Percentiles rank a stretch among this genome's conserved stretches.
Evolutionary conservation across 2,113 vertebrate species (phyloP).

Genomic region (Oenanthe melanoleuca): DNA sequence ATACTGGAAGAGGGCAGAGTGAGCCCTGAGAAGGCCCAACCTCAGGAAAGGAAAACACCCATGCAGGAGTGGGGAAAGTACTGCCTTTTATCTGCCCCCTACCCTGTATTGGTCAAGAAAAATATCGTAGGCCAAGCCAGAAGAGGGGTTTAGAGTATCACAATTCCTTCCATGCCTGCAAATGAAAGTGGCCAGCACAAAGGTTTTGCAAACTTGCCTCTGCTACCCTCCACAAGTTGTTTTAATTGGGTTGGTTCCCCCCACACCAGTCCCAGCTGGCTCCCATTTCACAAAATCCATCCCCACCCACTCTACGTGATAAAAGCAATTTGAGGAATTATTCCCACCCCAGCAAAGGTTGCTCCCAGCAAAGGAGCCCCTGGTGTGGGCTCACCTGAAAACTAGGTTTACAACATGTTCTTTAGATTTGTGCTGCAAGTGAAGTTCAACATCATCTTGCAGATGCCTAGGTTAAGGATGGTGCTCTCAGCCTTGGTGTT

Average conservation of each 20-base stretch:
- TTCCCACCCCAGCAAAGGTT: background rate
- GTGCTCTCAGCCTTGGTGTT: background rate
- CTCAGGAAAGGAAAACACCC: background rate
- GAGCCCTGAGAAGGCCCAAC: background rate
- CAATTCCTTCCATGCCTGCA: background rate
- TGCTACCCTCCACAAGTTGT: background rate
- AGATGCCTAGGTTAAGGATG: rapidly evolving
- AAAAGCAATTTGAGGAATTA: background rate
- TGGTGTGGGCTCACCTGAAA: background rate
- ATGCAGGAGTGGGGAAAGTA: background rate
- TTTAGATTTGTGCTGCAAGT: background rate
- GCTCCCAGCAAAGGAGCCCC: too few relatives aligned
- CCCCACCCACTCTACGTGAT: background rate
- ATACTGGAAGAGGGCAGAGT: background rate
- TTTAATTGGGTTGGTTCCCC: background rate
- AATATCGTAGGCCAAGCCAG: background rate
- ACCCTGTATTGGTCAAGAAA: background rate
- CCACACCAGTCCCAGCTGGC: background rate
- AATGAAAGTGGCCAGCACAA: background rate
- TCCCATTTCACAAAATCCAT: background rate
- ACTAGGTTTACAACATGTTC: background rate
- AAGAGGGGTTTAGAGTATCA: background rate
- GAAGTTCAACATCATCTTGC: background rate
- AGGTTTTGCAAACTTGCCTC: background rate
- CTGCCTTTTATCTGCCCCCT: background rate